phyloP scores from a whole-genome alignment of 2,888 invertebrate genomes.

The Lasiommata megera region DNA sequence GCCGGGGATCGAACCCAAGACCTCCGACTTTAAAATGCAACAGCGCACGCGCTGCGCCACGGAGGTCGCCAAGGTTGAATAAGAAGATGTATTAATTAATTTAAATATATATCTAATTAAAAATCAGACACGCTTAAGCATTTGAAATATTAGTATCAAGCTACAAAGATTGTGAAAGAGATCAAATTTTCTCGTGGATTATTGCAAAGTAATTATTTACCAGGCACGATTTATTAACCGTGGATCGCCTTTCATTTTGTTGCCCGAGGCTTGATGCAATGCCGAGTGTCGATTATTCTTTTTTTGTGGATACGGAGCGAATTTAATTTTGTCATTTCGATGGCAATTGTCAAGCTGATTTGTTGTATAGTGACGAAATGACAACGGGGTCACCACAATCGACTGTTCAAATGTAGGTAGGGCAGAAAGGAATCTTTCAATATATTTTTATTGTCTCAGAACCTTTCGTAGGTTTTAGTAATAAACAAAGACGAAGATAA shows the following conservation, averaged over 20 bases:
- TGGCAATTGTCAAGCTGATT: slow-evolving; percentile 15
- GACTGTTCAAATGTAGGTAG: background rate
- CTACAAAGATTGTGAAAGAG: background rate
- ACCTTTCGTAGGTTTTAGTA: too few relatives aligned
- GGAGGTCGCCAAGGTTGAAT: too few relatives aligned
- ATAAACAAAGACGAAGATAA: too few relatives aligned
- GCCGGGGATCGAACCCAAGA: too few relatives aligned
- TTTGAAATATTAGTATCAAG: too few relatives aligned
- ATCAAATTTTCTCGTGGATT: background rate
- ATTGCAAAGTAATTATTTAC: background rate
- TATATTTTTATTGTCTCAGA: background rate
- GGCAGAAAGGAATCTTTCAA: background rate
- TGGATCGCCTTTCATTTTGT: slow-evolving; percentile 1
- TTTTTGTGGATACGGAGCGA: slow-evolving; percentile 9
- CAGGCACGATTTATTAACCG: slow-evolving; percentile 4
- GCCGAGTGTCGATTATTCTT: background rate
- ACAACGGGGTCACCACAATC: background rate
- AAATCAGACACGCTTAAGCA: too few relatives aligned
- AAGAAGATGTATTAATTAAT: too few relatives aligned
- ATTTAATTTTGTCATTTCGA: slow-evolving; percentile 16
- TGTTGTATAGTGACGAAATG: slow-evolving; percentile 4
- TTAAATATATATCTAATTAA: too few relatives aligned
- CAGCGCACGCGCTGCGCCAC: too few relatives aligned
- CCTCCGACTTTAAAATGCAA: too few relatives aligned
- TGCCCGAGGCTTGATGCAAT: slow-evolving; percentile 8